Percentiles rank a stretch among this genome's conserved stretches.
Conservation (phyloP, 1,140 invertebrate species). For the Pissodes strobi region DNA sequence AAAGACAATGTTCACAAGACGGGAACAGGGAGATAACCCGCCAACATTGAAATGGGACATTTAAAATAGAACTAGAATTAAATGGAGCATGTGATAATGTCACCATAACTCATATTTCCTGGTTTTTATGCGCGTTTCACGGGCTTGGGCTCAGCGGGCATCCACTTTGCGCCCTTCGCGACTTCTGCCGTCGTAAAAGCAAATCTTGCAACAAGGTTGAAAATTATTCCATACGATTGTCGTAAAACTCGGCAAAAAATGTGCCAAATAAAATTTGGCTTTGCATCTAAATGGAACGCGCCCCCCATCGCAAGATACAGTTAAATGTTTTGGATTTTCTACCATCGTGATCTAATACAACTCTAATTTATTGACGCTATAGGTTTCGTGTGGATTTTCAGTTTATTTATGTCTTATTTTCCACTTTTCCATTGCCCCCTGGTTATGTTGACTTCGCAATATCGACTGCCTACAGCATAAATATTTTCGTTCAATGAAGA, state of each 20-base stretch:
- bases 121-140: conserved; percentile 36
- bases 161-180: conserved; percentile 37
- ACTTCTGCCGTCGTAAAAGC: conserved; percentile 35
- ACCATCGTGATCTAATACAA: conserved; percentile 7
- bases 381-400: too few species aligned
- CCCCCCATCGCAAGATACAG: background rate
- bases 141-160: conserved; percentile 31
- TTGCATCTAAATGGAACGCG: conserved; percentile 28
- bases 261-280: conserved; percentile 36
- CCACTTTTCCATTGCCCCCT: too few species aligned
- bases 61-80: conserved; percentile 52
- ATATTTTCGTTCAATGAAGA: too few species aligned
- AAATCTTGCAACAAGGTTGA: conserved; percentile 38
- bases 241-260: conserved; percentile 31
- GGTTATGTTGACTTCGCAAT: too few species aligned
- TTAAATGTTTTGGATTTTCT: conserved; percentile 14
- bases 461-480: too few species aligned
- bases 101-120: conserved; percentile 52
- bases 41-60: conserved; percentile 38
- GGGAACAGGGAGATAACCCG: conserved; percentile 26
- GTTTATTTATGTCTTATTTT: too few species aligned
- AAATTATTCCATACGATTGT: conserved; percentile 35
- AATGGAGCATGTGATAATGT: conserved; percentile 53
- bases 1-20: conserved; percentile 19
- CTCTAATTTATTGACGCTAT: conserved; percentile 16